Evolutionary conservation across 2,797 vertebrate species (phyloP), one percentile per base, ranked within the genome.

Genomic region (Rhyacichthys aspro): DNA sequence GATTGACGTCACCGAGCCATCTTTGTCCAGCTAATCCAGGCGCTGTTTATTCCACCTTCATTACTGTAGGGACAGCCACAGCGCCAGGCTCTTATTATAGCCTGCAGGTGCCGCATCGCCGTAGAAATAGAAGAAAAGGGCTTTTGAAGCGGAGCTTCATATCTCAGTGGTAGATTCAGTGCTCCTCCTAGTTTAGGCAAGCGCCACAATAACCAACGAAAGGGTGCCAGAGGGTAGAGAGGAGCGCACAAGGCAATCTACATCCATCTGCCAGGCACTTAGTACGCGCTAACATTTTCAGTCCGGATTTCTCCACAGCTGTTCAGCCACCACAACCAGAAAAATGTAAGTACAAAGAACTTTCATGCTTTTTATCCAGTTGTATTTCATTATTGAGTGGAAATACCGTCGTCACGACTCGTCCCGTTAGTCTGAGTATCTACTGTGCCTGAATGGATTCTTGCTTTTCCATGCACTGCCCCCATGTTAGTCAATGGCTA

Each of bases 1-100:
- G 66, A 85, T 81, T 94, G 93, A 94, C 93, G 93, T 94, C 93
- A 94, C 67, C 76, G 72, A 88, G 90, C 89, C 89, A 87, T 91
- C 86, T 92, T 89, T 89, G 90, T 91, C 85, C 88, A 64, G 63
- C 82, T 91, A 91, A 91, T 90, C 91, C 91, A 70, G 81, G 82
- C 88, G 78, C 88, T 82, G 88, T 86, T 89, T 91, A 85, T 87
- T 83, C 78, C 89, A 60, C 84, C 86, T 89, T 83, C 86, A 86
- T 88, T 84, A 87, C 84, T 7, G 80, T 70, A 66, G 78, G 70
- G 84, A 84, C 88, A 52, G 76, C 34, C 74, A 70, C 81, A 76
- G 68, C 71, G 67, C 74, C 74, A 37, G 82, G 80, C 79, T 72
- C 76, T 47, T 8, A 55, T 54, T 12, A 70, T 17, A 86, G 85